Conservation (phyloP, 2,888 invertebrate species). For the Brenthis ino region DNA sequence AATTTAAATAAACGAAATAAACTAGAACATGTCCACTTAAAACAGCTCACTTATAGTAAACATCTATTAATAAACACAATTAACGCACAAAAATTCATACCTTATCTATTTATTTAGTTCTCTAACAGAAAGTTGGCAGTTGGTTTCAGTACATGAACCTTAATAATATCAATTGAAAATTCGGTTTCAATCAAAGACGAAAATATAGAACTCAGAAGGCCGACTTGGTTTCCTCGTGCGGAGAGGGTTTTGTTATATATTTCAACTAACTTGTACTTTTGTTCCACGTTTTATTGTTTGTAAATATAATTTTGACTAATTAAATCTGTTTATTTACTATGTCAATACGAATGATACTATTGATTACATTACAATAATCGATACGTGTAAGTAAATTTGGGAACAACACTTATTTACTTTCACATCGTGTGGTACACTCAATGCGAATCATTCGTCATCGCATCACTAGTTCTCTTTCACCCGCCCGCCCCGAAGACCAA, state of each 20-base stretch:
- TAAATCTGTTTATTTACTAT: constrained; percentile 11
- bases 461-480: neutral
- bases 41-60: constrained; percentile 72
- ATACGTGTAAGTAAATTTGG: neutral
- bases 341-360: constrained; percentile 17
- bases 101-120: constrained; percentile 59
- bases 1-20: constrained; percentile 76
- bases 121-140: constrained; percentile 78
- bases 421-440: constrained; percentile 1
- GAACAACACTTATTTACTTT: neutral
- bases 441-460: constrained; percentile 17
- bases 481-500: neutral
- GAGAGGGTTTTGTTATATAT: constrained; percentile 21
- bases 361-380: constrained; percentile 7
- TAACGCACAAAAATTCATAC: constrained; percentile 68
- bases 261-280: constrained; percentile 40
- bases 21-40: constrained; percentile 72
- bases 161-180: constrained; percentile 71
- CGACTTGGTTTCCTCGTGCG: constrained; percentile 15
- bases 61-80: constrained; percentile 74
- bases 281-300: constrained; percentile 7
- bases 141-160: constrained; percentile 69
- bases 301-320: constrained; percentile 31
- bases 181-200: constrained; percentile 58
- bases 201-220: constrained; percentile 37